A percentile compares a stretch with the other conserved stretches of the same genome.
phyloP scores from a whole-genome alignment of 2,888 invertebrate genomes.

The Gastrophysa polygoni region DNA sequence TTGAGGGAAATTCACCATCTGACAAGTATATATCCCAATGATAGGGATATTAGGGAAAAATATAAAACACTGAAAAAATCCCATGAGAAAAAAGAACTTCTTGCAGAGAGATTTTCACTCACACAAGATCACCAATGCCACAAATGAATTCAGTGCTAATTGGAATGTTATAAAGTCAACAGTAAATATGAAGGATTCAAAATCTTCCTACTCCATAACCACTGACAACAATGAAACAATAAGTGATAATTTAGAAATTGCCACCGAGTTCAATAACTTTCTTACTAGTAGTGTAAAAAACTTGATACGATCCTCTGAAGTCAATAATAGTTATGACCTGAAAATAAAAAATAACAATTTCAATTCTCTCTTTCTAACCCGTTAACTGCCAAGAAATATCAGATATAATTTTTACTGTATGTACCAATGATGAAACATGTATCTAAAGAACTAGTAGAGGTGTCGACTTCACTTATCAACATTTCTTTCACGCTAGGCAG shows the following conservation, averaged over 20 bases:
- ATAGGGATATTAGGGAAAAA: background rate
- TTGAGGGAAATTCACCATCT: background rate
- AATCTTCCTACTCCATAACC: background rate
- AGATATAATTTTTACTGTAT: background rate
- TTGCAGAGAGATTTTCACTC: constrained; percentile 1
- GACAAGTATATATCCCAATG: background rate
- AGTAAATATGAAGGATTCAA: constrained; percentile 1
- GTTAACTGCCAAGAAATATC: background rate
- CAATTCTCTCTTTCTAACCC: background rate
- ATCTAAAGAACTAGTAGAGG: background rate
- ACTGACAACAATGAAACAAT: background rate
- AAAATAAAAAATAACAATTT: background rate
- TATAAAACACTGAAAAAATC: background rate
- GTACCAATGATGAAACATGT: background rate
- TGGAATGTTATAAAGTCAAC: constrained; percentile 6
- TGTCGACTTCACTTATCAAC: background rate
- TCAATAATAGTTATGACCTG: background rate
- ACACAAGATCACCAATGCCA: constrained; percentile 1
- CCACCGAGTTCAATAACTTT: background rate
- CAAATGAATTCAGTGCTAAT: background rate
- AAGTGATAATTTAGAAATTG: background rate
- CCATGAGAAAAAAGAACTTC: constrained; percentile 1
- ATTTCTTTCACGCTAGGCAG: background rate
- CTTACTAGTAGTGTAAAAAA: background rate
- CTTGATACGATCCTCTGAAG: background rate